Percentiles rank a stretch among this genome's conserved stretches.
phyloP scores from a whole-genome alignment of 2,888 invertebrate genomes.

The Chironomus riparius region DNA sequence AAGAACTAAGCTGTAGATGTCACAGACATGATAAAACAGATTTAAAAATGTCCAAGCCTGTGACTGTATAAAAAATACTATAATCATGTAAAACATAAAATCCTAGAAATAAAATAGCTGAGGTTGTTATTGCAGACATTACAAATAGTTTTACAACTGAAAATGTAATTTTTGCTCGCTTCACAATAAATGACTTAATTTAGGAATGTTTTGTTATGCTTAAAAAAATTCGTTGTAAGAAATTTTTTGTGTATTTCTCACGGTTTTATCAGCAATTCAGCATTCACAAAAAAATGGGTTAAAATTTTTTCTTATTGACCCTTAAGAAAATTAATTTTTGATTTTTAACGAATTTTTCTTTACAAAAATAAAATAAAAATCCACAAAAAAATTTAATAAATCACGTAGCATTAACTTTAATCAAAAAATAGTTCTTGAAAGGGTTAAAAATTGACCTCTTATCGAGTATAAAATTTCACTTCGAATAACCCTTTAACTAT shows the following conservation, averaged over 20 bases:
- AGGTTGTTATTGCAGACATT: background rate
- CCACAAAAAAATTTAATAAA: background rate
- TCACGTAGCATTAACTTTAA: background rate
- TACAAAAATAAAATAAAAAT: background rate
- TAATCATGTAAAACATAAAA: background rate
- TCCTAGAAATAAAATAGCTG: background rate
- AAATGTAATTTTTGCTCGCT: background rate
- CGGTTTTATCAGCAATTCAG: background rate
- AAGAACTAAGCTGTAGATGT: too few relatives aligned
- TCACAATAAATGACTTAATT: background rate
- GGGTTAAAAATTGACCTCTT: constrained; percentile 23
- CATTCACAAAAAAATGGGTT: background rate
- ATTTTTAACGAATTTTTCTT: background rate
- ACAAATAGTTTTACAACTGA: background rate
- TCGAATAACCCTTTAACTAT: background rate
- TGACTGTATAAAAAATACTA: too few relatives aligned
- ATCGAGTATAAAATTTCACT: background rate
- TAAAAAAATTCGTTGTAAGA: background rate
- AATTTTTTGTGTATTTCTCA: background rate
- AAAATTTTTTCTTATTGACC: background rate
- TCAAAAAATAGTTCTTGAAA: background rate
- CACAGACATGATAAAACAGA: too few relatives aligned
- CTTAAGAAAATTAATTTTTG: background rate
- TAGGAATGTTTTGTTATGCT: background rate
- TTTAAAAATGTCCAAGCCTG: too few relatives aligned